A percentile compares a stretch with the other conserved stretches of the same genome.
These are phyloP conservation scores for Pontoporia blainvillei DNA, from an alignment of 2,113 vertebrate species.

Conservation along the genomic window DNA sequence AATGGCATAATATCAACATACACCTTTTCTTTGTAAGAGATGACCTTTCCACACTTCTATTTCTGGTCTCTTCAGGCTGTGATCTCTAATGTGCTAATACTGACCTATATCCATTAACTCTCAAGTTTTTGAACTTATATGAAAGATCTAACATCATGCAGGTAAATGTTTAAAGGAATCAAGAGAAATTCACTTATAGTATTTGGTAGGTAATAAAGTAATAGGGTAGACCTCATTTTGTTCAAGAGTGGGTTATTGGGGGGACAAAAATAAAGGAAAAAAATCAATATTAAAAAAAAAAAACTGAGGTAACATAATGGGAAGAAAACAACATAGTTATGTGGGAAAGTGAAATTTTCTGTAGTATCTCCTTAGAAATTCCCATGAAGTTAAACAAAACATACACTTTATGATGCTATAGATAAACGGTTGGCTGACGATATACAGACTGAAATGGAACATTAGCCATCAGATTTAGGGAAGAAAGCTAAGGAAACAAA, in stretches of 20 bases:
- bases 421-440: neutral
- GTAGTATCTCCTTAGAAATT: neutral
- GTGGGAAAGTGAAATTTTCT: neutral
- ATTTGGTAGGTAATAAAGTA: neutral
- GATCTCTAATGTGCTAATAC: neutral
- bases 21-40: neutral
- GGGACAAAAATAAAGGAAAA: neutral
- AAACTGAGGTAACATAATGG: neutral
- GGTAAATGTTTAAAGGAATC: constrained; percentile 25
- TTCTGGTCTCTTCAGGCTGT: neutral
- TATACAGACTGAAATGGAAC: neutral
- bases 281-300: constrained; percentile 16
- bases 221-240: neutral
- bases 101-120: neutral
- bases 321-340: neutral
- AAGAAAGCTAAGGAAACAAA: neutral
- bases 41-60: neutral
- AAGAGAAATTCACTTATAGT: neutral
- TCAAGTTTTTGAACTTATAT: neutral
- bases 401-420: neutral
- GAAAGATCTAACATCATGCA: neutral
- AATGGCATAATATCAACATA: neutral
- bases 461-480: neutral
- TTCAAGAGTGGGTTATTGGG: neutral
- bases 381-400: constrained; percentile 3